These are phyloP conservation scores for Carollia perspicillata DNA, from an alignment of 2,113 vertebrate species.

Conservation along the genomic window DNA sequence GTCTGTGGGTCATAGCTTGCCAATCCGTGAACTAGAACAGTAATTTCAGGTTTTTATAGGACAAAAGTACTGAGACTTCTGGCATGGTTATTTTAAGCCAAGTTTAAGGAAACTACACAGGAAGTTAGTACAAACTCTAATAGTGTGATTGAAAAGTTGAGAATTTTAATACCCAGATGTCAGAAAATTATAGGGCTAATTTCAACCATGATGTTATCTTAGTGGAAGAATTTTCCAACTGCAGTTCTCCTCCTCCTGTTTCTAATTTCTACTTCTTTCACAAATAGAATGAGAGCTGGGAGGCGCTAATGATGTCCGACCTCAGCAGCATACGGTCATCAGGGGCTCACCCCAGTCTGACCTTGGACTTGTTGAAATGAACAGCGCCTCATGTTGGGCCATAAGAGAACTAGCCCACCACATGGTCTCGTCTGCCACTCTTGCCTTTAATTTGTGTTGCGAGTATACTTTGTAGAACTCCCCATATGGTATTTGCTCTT, in stretches of 20 bases:
- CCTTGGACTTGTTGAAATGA: neutral
- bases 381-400: neutral
- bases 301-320: neutral
- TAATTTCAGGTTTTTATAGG: neutral
- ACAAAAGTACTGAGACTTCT: neutral
- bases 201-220: neutral
- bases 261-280: neutral
- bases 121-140: neutral
- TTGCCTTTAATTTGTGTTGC: neutral
- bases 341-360: neutral
- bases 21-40: neutral
- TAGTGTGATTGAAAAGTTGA: neutral
- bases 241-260: neutral
- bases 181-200: slow-evolving; percentile 1
- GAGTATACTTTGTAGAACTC: neutral
- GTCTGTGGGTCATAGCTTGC: neutral
- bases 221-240: neutral
- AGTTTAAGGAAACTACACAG: neutral
- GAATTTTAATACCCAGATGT: neutral
- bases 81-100: neutral
- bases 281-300: neutral
- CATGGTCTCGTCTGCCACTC: neutral
- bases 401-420: neutral
- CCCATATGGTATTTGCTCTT: neutral
- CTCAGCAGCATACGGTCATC: neutral